phyloP scores from a whole-genome alignment of 2,113 vertebrate genomes.

The Oxygymnocypris stewartii region DNA sequence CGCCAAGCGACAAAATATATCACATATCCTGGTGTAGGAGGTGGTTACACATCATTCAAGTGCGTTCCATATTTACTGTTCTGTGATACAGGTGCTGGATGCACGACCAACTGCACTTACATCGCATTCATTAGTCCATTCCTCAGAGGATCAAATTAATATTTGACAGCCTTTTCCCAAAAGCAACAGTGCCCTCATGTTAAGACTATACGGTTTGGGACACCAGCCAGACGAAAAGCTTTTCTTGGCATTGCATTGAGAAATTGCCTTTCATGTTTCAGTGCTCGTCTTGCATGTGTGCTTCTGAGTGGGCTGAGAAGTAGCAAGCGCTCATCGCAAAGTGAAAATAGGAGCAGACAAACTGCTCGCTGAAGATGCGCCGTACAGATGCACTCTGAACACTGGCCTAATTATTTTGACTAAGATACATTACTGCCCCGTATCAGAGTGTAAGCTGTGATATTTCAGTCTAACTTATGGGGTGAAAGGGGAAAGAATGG shows the following conservation, averaged over 20 bases:
- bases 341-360: constrained; percentile 38
- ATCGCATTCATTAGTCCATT: constrained; percentile 36
- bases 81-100: constrained; percentile 18
- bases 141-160: constrained; percentile 65
- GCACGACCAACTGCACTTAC: constrained; percentile 4
- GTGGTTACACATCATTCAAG: constrained; percentile 14
- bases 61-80: constrained; percentile 6
- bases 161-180: constrained; percentile 64
- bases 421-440: constrained; percentile 6
- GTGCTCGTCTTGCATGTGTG: constrained; percentile 20
- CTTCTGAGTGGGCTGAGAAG: constrained; percentile 29
- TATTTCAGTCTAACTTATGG: constrained; percentile 9
- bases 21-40: constrained; percentile 30
- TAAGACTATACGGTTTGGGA: constrained; percentile 38
- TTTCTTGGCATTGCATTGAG: constrained; percentile 53
- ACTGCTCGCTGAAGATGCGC: constrained; percentile 14
- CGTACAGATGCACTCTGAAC: neutral
- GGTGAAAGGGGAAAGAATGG: neutral
- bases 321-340: constrained; percentile 31
- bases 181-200: constrained; percentile 55
- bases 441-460: neutral
- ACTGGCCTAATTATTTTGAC: constrained; percentile 29
- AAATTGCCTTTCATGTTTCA: constrained; percentile 45
- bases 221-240: constrained; percentile 50
- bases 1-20: constrained; percentile 26